Conservation (phyloP, 2,888 invertebrate genomes). For the Oscheius myriophilus region DNA sequence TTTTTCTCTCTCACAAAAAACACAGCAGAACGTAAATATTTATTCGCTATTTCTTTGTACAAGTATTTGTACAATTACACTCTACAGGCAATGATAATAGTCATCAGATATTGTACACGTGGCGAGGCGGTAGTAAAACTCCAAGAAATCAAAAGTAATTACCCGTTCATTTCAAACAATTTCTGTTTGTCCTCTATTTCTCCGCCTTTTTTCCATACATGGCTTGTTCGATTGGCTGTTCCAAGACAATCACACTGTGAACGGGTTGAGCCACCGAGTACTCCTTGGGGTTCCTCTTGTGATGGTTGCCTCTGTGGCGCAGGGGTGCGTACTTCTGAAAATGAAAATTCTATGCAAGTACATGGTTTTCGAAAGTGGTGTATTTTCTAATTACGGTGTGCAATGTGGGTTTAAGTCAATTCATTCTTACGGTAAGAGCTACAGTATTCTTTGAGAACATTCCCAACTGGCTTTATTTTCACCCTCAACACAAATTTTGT, state of each 20-base stretch:
- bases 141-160: no score
- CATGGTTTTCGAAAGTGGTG: no score
- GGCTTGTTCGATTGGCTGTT: slow-evolving; percentile 60
- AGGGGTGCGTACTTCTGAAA: slow-evolving; percentile 36
- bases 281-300: slow-evolving; percentile 23
- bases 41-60: not conserved
- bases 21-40: no score
- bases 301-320: slow-evolving; percentile 8
- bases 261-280: slow-evolving; percentile 43
- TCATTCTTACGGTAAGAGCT: no score
- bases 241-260: slow-evolving; percentile 54
- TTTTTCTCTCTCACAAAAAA: no score
- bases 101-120: not conserved
- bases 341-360: no score
- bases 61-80: not conserved
- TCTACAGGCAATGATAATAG: not conserved
- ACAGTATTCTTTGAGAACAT: no score
- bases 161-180: not conserved
- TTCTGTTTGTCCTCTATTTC: not conserved
- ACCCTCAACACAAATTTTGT: no score
- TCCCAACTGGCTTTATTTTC: no score
- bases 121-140: not conserved
- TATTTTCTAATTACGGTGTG: no score
- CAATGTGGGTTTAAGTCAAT: no score
- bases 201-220: slow-evolving; percentile 56